These are phyloP conservation scores for Candidula unifasciata DNA, from an alignment of 2,888 invertebrate species.

Conservation along the genomic window DNA sequence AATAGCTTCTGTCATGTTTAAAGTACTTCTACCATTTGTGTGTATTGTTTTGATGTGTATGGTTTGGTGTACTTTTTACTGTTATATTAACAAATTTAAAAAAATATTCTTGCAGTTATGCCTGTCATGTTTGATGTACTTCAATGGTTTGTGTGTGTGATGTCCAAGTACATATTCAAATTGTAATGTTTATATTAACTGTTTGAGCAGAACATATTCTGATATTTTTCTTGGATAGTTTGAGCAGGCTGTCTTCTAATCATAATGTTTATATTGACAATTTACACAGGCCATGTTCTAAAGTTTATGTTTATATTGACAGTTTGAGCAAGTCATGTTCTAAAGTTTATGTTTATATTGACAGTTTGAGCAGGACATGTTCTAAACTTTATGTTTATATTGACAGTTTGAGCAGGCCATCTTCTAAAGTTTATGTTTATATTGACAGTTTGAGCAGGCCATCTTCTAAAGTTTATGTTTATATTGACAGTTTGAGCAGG, in stretches of 20 bases:
- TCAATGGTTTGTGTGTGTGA: no score
- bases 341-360: conserved; percentile 31
- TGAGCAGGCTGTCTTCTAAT: no score
- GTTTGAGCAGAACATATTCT: conserved; percentile 88
- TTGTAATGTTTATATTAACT: conserved; percentile 37
- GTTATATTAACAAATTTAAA: no score
- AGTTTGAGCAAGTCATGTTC: conserved; percentile 86
- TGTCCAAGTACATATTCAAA: neutral
- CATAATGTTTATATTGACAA: conserved; percentile 44
- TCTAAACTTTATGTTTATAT: conserved; percentile 26
- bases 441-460: conserved; percentile 83
- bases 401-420: conserved; percentile 85
- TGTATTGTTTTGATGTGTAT: no score
- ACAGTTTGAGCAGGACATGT: conserved; percentile 86
- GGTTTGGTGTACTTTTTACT: no score
- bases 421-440: conserved; percentile 30
- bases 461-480: conserved; percentile 78
- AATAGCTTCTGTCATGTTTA: no score
- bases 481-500: conserved; percentile 82
- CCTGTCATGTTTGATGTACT: no score
- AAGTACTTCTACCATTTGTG: no score
- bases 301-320: conserved; percentile 36
- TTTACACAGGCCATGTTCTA: conserved; percentile 86
- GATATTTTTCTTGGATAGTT: no score
- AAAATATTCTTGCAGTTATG: no score